A percentile compares a stretch with the other conserved stretches of the same genome.
Conservation (phyloP, 1,140 invertebrate genomes). For the Melanaphis sacchari region DNA sequence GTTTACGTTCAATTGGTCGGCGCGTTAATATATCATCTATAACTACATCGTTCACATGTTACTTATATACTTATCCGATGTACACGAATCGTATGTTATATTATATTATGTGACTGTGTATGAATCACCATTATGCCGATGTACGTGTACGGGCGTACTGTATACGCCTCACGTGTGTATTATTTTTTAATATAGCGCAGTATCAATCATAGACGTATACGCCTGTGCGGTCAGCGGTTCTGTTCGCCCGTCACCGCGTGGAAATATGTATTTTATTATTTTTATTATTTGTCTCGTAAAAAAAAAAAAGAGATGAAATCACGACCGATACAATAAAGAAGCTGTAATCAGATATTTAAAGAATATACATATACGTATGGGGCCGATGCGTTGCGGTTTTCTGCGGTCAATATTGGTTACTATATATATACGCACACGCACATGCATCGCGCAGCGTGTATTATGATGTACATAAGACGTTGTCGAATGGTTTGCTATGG, state of each 20-base stretch:
- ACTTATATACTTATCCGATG: too few species aligned
- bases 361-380: not conserved
- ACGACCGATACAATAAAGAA: not conserved
- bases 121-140: not conserved
- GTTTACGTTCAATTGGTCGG: too few species aligned
- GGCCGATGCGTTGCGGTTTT: not conserved
- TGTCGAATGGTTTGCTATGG: not conserved
- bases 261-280: not conserved
- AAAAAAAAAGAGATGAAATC: not conserved
- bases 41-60: too few species aligned
- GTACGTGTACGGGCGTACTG: not conserved
- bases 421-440: not conserved
- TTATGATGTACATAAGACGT: not conserved
- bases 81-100: too few species aligned
- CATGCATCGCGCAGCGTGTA: not conserved
- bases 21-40: too few species aligned
- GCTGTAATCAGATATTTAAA: constrained; percentile 37
- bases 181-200: not conserved
- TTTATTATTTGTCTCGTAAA: not conserved
- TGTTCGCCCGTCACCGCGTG: not conserved
- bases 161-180: not conserved
- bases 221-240: not conserved
- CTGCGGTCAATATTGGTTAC: not conserved
- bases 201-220: not conserved
- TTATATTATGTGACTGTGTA: too few species aligned